Percentiles rank a stretch among this genome's conserved stretches.
These are phyloP conservation scores for Spongilla lacustris DNA, from an alignment of 37 sponge, comb jelly and placozoan species.

Conservation along the genomic window DNA sequence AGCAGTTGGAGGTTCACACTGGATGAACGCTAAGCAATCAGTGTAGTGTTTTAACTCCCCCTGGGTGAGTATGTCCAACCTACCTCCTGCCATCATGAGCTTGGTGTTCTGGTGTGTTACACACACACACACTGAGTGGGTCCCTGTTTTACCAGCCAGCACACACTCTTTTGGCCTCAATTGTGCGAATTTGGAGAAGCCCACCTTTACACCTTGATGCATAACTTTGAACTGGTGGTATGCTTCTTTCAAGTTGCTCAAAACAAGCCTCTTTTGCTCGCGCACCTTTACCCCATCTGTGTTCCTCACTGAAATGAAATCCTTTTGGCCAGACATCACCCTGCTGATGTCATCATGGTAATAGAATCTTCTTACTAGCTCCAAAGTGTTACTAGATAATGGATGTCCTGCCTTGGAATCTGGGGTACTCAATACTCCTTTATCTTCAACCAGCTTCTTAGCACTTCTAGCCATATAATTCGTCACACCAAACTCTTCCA, in stretches of 20 bases:
- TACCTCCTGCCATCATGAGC: conserved; percentile 36
- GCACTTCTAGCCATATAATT: conserved; percentile 32
- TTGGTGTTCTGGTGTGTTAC: conserved; percentile 53
- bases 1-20: conserved; percentile 19
- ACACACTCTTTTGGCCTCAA: conserved; percentile 46
- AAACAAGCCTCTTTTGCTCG: conserved; percentile 20
- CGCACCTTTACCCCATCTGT: conserved; percentile 7
- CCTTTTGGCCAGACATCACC: conserved; percentile 41
- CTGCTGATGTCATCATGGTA: conserved; percentile 20
- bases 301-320: conserved; percentile 24
- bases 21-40: background rate
- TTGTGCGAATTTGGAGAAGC: conserved; percentile 60
- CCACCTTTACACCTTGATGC: conserved; percentile 17
- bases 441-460: conserved; percentile 23
- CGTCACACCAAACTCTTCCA: conserved; percentile 37
- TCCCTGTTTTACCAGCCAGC: conserved; percentile 42
- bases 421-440: conserved; percentile 37
- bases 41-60: background rate
- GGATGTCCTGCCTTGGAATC: conserved; percentile 25
- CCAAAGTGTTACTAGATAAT: background rate
- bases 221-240: conserved; percentile 24
- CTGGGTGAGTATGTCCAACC: background rate
- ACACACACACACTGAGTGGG: conserved; percentile 62
- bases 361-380: conserved; percentile 13
- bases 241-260: conserved; percentile 47